A percentile compares a stretch with the other conserved stretches of the same genome.
phyloP scores from a whole-genome alignment of 1,140 invertebrate species.

The Cataglyphis hispanica region DNA sequence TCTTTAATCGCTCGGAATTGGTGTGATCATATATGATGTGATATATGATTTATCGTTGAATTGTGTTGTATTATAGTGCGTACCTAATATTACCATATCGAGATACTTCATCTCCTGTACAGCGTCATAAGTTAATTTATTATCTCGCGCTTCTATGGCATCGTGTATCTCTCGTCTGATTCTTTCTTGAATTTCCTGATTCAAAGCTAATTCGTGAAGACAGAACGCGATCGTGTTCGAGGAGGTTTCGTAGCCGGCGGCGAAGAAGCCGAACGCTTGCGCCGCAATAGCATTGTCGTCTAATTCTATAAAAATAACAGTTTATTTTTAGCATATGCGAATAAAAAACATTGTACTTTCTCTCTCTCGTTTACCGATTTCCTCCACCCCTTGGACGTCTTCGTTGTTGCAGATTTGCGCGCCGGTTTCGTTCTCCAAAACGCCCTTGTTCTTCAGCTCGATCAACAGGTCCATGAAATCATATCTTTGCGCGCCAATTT shows the following conservation, averaged over 20 bases:
- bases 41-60: background rate
- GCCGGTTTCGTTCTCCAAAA: slow-evolving; percentile 81
- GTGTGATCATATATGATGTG: too few relatives aligned
- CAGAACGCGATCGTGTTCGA: slow-evolving; percentile 90
- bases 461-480: slow-evolving; percentile 89
- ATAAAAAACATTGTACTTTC: background rate
- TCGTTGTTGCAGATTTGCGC: slow-evolving; percentile 65
- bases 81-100: slow-evolving; percentile 87
- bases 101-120: slow-evolving; percentile 89
- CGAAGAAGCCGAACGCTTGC: slow-evolving; percentile 90
- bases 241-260: slow-evolving; percentile 93
- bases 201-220: slow-evolving; percentile 89
- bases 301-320: slow-evolving; percentile 82
- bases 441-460: slow-evolving; percentile 87
- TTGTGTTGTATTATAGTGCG: slow-evolving; percentile 24
- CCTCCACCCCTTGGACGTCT: slow-evolving; percentile 71
- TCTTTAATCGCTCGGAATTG: too few relatives aligned
- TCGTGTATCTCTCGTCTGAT: slow-evolving; percentile 89
- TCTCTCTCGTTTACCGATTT: slow-evolving; percentile 74
- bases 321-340: background rate
- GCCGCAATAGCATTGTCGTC: slow-evolving; percentile 88
- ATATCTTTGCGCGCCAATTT: slow-evolving; percentile 84
- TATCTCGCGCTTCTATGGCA: slow-evolving; percentile 82
- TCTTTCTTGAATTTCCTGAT: slow-evolving; percentile 90
- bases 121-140: slow-evolving; percentile 88